These are phyloP conservation scores for Ophion slaviceki DNA, from an alignment of 2,888 invertebrate species.

Conservation along the genomic window DNA sequence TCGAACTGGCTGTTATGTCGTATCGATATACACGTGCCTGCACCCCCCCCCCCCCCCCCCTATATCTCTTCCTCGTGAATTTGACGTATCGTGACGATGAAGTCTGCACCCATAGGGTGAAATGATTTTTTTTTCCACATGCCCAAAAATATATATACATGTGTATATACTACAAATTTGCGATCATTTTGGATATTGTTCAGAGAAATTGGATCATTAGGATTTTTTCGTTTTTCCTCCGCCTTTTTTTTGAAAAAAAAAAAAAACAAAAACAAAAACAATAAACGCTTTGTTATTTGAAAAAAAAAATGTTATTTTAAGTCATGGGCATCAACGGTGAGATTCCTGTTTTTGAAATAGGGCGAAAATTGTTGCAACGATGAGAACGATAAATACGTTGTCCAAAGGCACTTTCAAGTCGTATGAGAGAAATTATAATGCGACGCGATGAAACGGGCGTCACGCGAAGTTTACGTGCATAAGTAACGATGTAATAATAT, in stretches of 20 bases:
- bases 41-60: neutral
- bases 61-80: neutral
- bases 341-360: constrained; percentile 50
- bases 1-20: neutral
- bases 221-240: constrained; percentile 54
- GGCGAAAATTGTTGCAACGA: constrained; percentile 44
- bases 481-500: constrained; percentile 44
- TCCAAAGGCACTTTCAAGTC: constrained; percentile 12
- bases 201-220: no score
- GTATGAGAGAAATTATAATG: neutral
- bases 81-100: neutral
- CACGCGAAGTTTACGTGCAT: constrained; percentile 35
- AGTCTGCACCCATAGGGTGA: neutral
- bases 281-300: no score
- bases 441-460: constrained; percentile 14
- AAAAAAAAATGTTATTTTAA: neutral
- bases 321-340: constrained; percentile 44
- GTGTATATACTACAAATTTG: neutral
- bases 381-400: constrained; percentile 9
- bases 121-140: neutral
- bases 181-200: neutral
- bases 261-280: no score
- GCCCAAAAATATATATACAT: neutral
- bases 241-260: constrained; percentile 35
- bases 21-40: neutral